Base-by-base conservation (phyloP, 2,797 vertebrate species). In the Anguilla anguilla region DNA sequence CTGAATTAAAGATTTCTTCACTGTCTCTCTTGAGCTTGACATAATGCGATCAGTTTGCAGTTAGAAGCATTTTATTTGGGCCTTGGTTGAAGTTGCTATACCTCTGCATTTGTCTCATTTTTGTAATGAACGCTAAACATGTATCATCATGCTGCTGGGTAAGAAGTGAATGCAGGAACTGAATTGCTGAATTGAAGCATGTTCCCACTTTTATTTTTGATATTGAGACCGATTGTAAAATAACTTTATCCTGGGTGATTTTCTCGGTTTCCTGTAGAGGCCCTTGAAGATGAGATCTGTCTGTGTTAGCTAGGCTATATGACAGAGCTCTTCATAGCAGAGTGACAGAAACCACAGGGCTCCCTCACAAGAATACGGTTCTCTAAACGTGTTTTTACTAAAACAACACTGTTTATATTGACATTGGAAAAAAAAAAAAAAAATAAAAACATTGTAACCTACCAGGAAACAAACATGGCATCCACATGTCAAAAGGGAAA, bases 291-390 rank as follows among this genome's bases (percentile, higher is more conserved):
- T 79, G 15, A 79, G 39, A 79, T 22, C 13, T 46, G 17, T 39
- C 39, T 2, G 28, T 28, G 64, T 69, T n/a, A 35, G 72, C 39
- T 43, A 39, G 35, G 13, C 35, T 79, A 7, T 39, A 17, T 79
- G 74, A 79, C 74, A 39, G 74, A 43, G 11, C 74, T 43, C 74
- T 79, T 79, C 35, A 79, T 19, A 43, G 17, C 35, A 43, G 39
- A 43, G 39, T 22, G 74, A 79, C 74, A 79, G 74, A 5, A 43
- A 79, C 74, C 74, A 79, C 74, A 43, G 17, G 35, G 39, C 35
- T 79, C 35, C 39, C 74, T 79, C 74, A 79, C 39, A 79, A 79
- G 35, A 79, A 79, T 79, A 43, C 74, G 19, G 74, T 43, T 15
- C 74, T 79, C 19, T 79, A 79, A 79, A 79, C 15, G 19, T 31